These are phyloP conservation scores for Hofmannophila pseudospretella DNA, from an alignment of 2,888 invertebrate genomes.

Conservation along the genomic window DNA sequence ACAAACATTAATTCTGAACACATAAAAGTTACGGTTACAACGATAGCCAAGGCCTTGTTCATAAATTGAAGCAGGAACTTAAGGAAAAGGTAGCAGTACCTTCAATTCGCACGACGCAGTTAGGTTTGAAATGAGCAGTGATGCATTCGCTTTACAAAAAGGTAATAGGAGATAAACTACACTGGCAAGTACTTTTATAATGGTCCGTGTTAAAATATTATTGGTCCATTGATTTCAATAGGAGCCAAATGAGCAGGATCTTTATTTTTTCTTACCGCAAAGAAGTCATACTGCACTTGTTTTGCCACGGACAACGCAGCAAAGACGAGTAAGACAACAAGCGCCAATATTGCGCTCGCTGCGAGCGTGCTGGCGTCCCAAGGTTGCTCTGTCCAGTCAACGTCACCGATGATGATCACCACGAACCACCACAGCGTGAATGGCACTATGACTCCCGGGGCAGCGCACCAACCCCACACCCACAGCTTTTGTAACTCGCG, in stretches of 20 bases:
- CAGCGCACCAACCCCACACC: slow-evolving; percentile 51
- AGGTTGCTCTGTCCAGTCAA: slow-evolving; percentile 32
- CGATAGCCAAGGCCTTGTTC: slow-evolving; percentile 26
- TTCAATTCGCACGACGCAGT: slow-evolving; percentile 1
- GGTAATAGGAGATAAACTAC: neutral
- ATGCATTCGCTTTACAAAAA: neutral
- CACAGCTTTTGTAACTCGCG: slow-evolving; percentile 35
- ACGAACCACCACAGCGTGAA: slow-evolving; percentile 48
- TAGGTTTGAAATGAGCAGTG: neutral
- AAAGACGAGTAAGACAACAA: slow-evolving; percentile 27
- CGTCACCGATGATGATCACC: slow-evolving; percentile 16
- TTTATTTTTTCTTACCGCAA: slow-evolving; percentile 38
- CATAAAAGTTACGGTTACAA: slow-evolving; percentile 12
- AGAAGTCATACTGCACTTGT: slow-evolving; percentile 46
- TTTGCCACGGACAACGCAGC: slow-evolving; percentile 38
- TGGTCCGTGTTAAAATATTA: too few species aligned
- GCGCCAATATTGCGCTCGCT: slow-evolving; percentile 18
- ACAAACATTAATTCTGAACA: slow-evolving; percentile 11
- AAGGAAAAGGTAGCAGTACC: neutral
- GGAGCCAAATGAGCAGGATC: too few species aligned
- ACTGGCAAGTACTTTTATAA: too few species aligned
- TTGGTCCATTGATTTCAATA: too few species aligned
- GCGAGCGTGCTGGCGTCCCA: slow-evolving; percentile 32
- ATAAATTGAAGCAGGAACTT: slow-evolving; percentile 16
- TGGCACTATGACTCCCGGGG: slow-evolving; percentile 32